Conservation (phyloP, 2,888 invertebrate genomes). For the Antheraea assamensis region DNA sequence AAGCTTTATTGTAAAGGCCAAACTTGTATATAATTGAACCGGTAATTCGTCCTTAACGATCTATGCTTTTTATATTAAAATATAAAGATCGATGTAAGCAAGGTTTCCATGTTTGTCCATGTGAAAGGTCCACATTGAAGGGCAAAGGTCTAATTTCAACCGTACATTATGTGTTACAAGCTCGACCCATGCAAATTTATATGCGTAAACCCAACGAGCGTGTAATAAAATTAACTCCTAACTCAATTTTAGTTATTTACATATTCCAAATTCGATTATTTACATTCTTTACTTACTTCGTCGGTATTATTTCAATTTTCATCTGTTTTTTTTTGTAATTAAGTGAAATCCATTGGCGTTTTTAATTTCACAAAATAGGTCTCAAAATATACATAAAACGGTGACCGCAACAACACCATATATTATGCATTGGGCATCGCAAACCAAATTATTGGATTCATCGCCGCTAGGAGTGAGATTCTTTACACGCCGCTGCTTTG, state of each 20-base stretch:
- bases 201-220: background rate
- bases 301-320: background rate
- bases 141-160: conserved; percentile 6
- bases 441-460: too few relatives aligned
- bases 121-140: conserved; percentile 1
- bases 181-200: conserved; percentile 8
- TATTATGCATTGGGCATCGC: too few relatives aligned
- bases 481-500: too few relatives aligned
- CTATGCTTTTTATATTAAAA: background rate
- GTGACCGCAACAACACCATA: too few relatives aligned
- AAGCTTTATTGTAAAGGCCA: too few relatives aligned
- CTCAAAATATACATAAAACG: too few relatives aligned
- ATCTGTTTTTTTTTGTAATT: background rate
- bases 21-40: background rate
- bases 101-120: background rate
- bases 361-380: too few relatives aligned
- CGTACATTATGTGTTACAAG: background rate
- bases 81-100: background rate
- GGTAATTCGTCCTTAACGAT: background rate
- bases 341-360: too few relatives aligned
- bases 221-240: background rate
- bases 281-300: too few relatives aligned
- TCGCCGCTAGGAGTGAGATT: too few relatives aligned
- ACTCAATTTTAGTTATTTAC: background rate
- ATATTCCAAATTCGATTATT: background rate